Conservation (phyloP, 53 echinoderm and acorn worm genomes). For the Glandiceps talaboti region DNA sequence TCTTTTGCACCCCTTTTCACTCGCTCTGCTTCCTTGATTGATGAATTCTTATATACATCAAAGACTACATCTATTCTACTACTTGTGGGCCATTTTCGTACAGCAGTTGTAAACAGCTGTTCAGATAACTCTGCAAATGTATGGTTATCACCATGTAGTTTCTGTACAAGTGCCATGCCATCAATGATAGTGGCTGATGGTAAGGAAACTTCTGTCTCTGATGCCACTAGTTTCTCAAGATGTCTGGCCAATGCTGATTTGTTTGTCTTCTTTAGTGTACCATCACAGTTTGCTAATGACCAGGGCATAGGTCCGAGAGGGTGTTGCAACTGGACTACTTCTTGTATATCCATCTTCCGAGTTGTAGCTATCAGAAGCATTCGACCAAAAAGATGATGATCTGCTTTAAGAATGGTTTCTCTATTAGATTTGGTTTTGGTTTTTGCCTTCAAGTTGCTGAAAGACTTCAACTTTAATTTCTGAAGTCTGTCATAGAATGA, state of each 20-base stretch:
- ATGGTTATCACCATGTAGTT: background rate
- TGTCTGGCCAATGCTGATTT: conserved; percentile 7
- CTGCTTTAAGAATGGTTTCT: conserved; percentile 26
- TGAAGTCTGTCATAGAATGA: conserved; percentile 8
- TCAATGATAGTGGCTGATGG: background rate
- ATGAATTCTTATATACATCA: background rate
- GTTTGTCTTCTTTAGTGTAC: conserved; percentile 6
- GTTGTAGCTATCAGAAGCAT: conserved; percentile 18
- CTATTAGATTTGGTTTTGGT: conserved; percentile 5
- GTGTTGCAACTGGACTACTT: conserved; percentile 1
- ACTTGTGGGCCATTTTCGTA: background rate
- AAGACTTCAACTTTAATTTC: conserved; percentile 6
- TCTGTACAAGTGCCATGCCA: conserved; percentile 13
- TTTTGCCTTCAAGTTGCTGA: background rate
- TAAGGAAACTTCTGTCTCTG: background rate
- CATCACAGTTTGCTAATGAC: conserved; percentile 4
- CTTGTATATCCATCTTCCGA: background rate
- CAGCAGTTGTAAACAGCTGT: background rate
- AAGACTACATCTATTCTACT: background rate
- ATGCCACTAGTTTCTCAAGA: background rate
- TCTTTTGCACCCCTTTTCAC: background rate
- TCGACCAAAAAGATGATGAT: conserved; percentile 22
- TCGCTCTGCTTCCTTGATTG: background rate
- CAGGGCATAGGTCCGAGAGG: conserved; percentile 21
- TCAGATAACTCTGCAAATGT: background rate